Conservation (phyloP, 1,140 invertebrate genomes). For the Aphaenogaster ashmeadi region DNA sequence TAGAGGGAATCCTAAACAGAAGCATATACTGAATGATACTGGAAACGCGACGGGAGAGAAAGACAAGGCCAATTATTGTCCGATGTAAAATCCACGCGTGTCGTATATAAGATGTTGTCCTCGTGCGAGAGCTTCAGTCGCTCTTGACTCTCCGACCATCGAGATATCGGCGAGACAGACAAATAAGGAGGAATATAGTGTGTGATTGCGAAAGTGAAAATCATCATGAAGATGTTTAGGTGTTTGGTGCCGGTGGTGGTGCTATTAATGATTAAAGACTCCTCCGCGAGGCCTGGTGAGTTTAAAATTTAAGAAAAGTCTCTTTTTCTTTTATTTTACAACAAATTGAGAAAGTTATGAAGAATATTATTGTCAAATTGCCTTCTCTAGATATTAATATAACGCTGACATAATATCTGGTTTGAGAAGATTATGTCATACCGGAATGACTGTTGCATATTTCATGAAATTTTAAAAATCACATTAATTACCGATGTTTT, state of each 20-base stretch:
- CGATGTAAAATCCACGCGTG: constrained; percentile 65
- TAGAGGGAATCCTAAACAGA: neutral
- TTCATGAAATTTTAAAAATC: neutral
- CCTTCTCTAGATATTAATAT: neutral
- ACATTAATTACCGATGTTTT: neutral
- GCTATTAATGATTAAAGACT: constrained; percentile 68
- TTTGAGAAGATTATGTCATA: neutral
- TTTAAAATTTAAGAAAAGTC: neutral
- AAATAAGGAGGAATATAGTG: constrained; percentile 26
- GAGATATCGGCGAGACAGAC: constrained; percentile 20
- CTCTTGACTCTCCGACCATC: constrained; percentile 75
- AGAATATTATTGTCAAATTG: neutral
- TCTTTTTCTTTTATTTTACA: neutral
- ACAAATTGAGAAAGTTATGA: neutral
- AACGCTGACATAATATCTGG: neutral
- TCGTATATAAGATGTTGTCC: constrained; percentile 82
- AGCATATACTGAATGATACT: neutral
- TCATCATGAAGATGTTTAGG: constrained; percentile 73
- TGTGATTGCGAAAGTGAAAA: constrained; percentile 26
- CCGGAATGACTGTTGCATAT: neutral
- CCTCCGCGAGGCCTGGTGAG: constrained; percentile 76
- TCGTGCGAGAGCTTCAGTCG: constrained; percentile 76
- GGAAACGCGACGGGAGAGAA: neutral
- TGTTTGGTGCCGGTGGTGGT: constrained; percentile 79
- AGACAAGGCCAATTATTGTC: constrained; percentile 71